A percentile compares a stretch with the other conserved stretches of the same genome.
Conservation (phyloP, 2,797 vertebrate species). For the Poeciliopsis paucimaculata region DNA sequence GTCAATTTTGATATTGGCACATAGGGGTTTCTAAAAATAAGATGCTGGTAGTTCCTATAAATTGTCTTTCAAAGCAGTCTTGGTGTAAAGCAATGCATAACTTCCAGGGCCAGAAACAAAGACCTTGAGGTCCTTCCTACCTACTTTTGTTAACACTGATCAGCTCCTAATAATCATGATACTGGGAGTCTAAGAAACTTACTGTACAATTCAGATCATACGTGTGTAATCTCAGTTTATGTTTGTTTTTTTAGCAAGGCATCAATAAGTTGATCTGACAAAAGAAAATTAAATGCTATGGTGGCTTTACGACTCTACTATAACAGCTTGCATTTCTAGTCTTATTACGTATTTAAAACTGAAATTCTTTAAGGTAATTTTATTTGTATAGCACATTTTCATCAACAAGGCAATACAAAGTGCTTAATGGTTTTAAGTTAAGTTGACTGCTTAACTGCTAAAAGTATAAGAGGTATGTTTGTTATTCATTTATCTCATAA, state of each 20-base stretch:
- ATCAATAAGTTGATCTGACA: not conserved
- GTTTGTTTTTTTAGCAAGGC: not conserved
- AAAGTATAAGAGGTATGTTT: slow-evolving; percentile 31
- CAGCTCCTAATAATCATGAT: not conserved
- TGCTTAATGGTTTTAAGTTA: slow-evolving; percentile 28
- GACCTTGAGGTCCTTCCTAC: not conserved
- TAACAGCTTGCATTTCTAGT: not conserved
- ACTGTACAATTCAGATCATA: not conserved
- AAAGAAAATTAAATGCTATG: not conserved
- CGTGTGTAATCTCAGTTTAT: not conserved
- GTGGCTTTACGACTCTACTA: not conserved
- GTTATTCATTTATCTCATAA: slow-evolving; percentile 20
- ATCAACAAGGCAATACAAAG: no score
- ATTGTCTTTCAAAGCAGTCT: not conserved
- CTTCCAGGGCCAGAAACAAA: not conserved
- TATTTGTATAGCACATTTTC: no score
- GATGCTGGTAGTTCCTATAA: not conserved
- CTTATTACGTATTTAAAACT: not conserved
- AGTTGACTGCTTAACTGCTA: slow-evolving; percentile 30
- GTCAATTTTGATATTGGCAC: not conserved
- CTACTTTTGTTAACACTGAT: slow-evolving; percentile 7
- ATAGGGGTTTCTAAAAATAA: not conserved
- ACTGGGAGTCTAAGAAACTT: not conserved
- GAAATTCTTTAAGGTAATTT: slow-evolving; percentile 1
- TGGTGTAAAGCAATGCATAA: not conserved